phyloP scores from a whole-genome alignment of 2,797 vertebrate species.

The Loris lydekkerianus region DNA sequence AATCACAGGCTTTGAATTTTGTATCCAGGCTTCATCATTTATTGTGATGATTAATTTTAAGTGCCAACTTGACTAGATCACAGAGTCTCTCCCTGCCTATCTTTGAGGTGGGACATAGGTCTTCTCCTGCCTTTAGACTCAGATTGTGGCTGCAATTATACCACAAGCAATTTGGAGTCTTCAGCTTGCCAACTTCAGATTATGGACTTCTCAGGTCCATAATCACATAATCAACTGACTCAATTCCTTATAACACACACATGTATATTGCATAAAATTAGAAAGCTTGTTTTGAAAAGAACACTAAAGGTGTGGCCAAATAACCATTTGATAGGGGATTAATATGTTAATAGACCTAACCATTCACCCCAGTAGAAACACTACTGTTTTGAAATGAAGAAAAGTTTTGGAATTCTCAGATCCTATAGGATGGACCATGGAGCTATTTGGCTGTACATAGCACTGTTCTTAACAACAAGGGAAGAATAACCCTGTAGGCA shows the following conservation, averaged over 20 bases:
- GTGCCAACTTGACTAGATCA: neutral
- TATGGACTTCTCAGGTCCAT: neutral
- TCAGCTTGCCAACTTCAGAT: neutral
- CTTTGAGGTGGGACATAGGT: neutral
- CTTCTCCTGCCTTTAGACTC: neutral
- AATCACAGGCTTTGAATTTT: slow-evolving; percentile 48
- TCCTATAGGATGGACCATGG: neutral
- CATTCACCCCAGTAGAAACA: neutral
- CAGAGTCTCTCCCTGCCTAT: neutral
- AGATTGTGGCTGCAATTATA: neutral
- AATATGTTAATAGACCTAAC: neutral
- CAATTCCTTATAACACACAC: neutral
- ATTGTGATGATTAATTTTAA: neutral
- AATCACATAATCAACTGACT: neutral
- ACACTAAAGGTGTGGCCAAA: neutral
- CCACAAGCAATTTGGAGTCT: neutral
- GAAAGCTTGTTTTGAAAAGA: neutral
- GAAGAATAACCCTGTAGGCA: neutral
- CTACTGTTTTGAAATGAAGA: neutral
- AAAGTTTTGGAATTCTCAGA: neutral
- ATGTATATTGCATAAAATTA: neutral
- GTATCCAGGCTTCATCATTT: neutral
- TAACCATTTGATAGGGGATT: neutral
- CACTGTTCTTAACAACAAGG: neutral
- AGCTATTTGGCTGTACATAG: neutral